A percentile compares a stretch with the other conserved stretches of the same genome.
These are phyloP conservation scores for Brachyrhaphis roseni DNA, from an alignment of 2,797 vertebrate species.

Conservation along the genomic window DNA sequence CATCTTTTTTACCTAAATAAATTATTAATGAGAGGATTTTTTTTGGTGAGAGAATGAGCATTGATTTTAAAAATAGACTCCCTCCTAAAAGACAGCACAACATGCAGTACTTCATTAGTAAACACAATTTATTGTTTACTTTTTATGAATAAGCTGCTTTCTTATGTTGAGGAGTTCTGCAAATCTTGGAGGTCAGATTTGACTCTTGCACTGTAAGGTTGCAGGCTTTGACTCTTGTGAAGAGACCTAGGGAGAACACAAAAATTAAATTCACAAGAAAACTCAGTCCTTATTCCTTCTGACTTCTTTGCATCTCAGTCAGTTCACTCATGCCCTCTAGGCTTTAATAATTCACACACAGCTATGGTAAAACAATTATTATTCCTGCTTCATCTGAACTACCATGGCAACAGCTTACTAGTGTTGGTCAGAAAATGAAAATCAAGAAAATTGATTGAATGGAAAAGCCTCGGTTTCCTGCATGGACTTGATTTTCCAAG, in stretches of 20 bases:
- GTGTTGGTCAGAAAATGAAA: conserved; percentile 23
- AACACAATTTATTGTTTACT: conserved; percentile 30
- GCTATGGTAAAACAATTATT: conserved; percentile 64
- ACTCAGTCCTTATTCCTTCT: conserved; percentile 52
- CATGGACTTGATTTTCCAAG: conserved; percentile 13
- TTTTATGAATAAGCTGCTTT: conserved; percentile 52
- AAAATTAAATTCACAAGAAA: conserved; percentile 28
- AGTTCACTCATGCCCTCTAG: conserved; percentile 52
- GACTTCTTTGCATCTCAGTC: conserved; percentile 39
- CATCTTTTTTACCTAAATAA: conserved; percentile 32
- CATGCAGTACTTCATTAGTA: conserved; percentile 1
- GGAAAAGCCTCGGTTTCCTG: conserved; percentile 16
- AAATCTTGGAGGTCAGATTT: conserved; percentile 38
- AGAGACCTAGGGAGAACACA: conserved; percentile 24
- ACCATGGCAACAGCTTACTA: conserved; percentile 73
- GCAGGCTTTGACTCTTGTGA: conserved; percentile 20
- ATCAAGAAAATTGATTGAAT: conserved; percentile 34
- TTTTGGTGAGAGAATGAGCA: not conserved
- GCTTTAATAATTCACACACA: conserved; percentile 72
- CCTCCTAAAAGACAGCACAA: conserved; percentile 3
- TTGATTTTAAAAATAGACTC: conserved; percentile 11
- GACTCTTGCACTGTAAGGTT: conserved; percentile 11
- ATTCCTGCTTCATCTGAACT: conserved; percentile 71
- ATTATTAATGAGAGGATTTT: conserved; percentile 17
- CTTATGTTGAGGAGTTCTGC: conserved; percentile 49